phyloP scores from a whole-genome alignment of 2,888 invertebrate genomes.

The Pediacus dermestoides region DNA sequence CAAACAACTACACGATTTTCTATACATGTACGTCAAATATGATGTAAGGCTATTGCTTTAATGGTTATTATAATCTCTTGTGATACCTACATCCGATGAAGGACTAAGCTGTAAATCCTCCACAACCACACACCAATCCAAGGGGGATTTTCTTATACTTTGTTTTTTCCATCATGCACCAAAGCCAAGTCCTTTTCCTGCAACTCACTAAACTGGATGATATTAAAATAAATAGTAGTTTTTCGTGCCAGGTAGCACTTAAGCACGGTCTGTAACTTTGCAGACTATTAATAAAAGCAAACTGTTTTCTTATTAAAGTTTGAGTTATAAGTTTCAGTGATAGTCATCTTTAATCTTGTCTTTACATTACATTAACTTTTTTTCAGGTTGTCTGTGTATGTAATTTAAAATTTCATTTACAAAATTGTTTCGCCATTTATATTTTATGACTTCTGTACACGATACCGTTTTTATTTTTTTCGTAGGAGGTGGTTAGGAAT shows the following conservation, averaged over 20 bases:
- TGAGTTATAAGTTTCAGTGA: conserved; percentile 47
- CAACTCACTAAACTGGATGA: conserved; percentile 15
- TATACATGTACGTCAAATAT: neutral
- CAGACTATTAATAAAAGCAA: conserved; percentile 46
- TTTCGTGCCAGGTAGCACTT: conserved; percentile 45
- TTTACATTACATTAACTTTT: conserved; percentile 44
- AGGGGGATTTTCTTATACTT: conserved; percentile 3
- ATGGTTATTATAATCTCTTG: neutral
- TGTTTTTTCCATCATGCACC: conserved; percentile 7
- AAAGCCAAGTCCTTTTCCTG: too few species aligned
- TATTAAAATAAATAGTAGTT: conserved; percentile 39
- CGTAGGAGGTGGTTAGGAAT: too few species aligned
- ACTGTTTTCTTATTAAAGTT: conserved; percentile 50
- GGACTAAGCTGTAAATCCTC: neutral
- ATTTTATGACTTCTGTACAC: too few species aligned
- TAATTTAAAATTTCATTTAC: conserved; percentile 49
- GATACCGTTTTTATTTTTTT: too few species aligned
- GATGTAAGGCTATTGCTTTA: too few species aligned
- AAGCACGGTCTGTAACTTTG: conserved; percentile 35
- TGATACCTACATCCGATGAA: neutral
- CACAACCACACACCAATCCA: neutral
- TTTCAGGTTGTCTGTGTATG: conserved; percentile 29
- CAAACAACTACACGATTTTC: conserved; percentile 20
- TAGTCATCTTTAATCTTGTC: conserved; percentile 51
- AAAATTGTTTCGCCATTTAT: conserved; percentile 43